A percentile compares a stretch with the other conserved stretches of the same genome.
These are phyloP conservation scores for Lepidurus arcticus DNA, from an alignment of 1,140 invertebrate genomes.

Conservation along the genomic window DNA sequence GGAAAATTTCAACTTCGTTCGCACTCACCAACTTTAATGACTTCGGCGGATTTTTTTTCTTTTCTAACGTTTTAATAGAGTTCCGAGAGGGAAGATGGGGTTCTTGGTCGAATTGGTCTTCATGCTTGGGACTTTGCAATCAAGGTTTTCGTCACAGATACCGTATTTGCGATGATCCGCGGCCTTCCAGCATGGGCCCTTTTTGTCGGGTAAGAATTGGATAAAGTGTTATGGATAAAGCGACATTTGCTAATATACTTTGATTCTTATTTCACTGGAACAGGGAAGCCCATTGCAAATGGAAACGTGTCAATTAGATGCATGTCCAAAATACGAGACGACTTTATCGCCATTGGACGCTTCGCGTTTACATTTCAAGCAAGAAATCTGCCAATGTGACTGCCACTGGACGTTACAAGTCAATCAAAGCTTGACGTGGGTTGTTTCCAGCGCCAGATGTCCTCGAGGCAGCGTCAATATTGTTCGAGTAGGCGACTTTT, in stretches of 20 bases:
- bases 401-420: neutral
- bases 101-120: slow-evolving; percentile 18
- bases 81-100: neutral
- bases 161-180: neutral
- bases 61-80: neutral
- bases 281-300: neutral
- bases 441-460: neutral
- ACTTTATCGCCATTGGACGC: neutral
- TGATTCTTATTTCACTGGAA: neutral
- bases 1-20: slow-evolving; percentile 2
- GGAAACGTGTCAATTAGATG: neutral
- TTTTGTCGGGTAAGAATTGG: neutral
- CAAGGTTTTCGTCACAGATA: slow-evolving; percentile 15
- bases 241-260: no score
- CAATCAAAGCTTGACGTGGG: slow-evolving; percentile 10
- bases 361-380: neutral
- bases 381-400: neutral
- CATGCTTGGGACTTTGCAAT: neutral
- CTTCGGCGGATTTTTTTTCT: neutral
- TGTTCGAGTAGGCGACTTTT: neutral
- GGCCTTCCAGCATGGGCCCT: neutral
- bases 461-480: neutral
- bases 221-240: no score
- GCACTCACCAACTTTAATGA: neutral
- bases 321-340: neutral